A percentile compares a stretch with the other conserved stretches of the same genome.
Conservation (phyloP, 2,797 vertebrate species). For the Lithobates pipiens region DNA sequence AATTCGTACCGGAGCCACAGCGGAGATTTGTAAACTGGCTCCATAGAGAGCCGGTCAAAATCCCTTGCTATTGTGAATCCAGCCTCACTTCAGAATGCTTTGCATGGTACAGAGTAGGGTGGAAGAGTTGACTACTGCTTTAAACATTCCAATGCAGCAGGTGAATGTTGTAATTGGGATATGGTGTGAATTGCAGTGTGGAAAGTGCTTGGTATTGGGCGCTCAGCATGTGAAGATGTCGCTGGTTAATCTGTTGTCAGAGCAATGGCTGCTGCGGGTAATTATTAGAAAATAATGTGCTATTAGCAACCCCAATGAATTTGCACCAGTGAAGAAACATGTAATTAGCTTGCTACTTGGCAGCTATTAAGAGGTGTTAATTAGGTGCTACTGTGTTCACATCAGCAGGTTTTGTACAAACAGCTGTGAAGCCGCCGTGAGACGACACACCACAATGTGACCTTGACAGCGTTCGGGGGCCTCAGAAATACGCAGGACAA, state of each 20-base stretch:
- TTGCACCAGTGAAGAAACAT: conserved; percentile 51
- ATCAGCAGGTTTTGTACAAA: conserved; percentile 57
- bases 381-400: conserved; percentile 36
- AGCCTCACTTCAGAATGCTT: too few relatives aligned
- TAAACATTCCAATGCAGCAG: too few relatives aligned
- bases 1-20: too few relatives aligned
- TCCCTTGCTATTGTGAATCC: too few relatives aligned
- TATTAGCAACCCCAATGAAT: conserved; percentile 48
- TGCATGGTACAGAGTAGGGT: too few relatives aligned
- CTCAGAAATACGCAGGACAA: neutral
- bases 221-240: neutral
- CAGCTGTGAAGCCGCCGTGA: conserved; percentile 45
- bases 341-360: conserved; percentile 52
- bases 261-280: conserved; percentile 5
- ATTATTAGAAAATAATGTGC: conserved; percentile 59
- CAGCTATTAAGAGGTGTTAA: conserved; percentile 59
- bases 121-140: too few relatives aligned
- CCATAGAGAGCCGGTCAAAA: too few relatives aligned
- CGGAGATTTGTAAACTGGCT: too few relatives aligned
- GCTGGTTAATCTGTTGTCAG: conserved; percentile 23
- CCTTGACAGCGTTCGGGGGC: conserved; percentile 21
- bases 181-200: neutral
- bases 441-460: conserved; percentile 22
- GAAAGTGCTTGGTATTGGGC: neutral
- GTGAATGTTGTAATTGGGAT: too few relatives aligned